phyloP scores from a whole-genome alignment of 2,888 invertebrate genomes.

The Branchinecta sandiegonensis region DNA sequence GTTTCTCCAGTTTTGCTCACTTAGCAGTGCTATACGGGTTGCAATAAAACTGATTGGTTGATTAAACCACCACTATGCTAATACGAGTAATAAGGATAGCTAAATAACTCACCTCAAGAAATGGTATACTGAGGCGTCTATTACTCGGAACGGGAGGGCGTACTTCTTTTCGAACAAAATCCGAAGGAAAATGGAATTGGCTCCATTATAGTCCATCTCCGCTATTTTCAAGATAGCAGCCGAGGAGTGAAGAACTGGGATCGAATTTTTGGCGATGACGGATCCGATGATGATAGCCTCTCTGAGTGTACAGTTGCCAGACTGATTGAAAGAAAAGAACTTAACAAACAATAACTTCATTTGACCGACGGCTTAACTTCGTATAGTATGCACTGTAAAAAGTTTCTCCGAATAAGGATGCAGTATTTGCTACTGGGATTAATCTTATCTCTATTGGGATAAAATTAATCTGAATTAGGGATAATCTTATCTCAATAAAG shows the following conservation, averaged over 20 bases:
- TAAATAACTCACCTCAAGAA: constrained; percentile 55
- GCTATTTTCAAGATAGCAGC: constrained; percentile 89
- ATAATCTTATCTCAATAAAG: too few species aligned
- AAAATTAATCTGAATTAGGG: too few species aligned
- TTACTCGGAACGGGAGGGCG: constrained; percentile 83
- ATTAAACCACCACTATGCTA: too few species aligned
- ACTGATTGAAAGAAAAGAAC: constrained; percentile 38
- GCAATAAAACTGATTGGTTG: too few species aligned
- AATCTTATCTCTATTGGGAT: too few species aligned
- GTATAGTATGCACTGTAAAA: too few species aligned
- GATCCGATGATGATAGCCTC: constrained; percentile 93
- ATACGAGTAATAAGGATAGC: too few species aligned
- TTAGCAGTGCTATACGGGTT: too few species aligned
- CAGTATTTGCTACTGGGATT: too few species aligned
- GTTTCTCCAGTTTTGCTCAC: too few species aligned
- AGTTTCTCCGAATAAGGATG: too few species aligned
- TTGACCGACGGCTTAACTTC: neutral
- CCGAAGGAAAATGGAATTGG: constrained; percentile 84
- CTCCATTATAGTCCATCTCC: constrained; percentile 93
- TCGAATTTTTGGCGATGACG: constrained; percentile 72
- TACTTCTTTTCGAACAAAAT: constrained; percentile 95
- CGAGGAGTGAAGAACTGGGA: constrained; percentile 86
- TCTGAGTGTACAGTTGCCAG: constrained; percentile 81
- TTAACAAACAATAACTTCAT: neutral
- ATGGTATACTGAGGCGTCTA: constrained; percentile 87